Evolutionary conservation across 2,113 vertebrate species (phyloP).

Genomic region (Ascaphus truei): DNA sequence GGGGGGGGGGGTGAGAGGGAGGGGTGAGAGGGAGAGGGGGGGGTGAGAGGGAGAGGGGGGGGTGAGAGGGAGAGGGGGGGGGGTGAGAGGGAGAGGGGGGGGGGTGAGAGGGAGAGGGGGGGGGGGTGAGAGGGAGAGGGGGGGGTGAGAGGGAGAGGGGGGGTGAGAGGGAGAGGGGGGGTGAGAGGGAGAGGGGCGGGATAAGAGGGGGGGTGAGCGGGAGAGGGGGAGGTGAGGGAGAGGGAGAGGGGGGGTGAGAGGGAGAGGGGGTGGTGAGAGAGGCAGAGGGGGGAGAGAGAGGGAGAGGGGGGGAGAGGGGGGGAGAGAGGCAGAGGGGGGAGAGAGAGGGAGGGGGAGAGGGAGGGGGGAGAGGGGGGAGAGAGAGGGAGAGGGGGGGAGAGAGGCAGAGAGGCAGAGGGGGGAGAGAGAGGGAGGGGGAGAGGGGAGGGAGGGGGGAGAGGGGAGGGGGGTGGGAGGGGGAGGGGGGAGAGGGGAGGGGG

Average conservation of each 20-base stretch:
- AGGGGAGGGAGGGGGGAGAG: fast-evolving
- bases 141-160: too few relatives aligned
- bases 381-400: not conserved
- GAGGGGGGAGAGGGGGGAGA: not conserved
- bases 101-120: not conserved
- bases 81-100: too few relatives aligned
- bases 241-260: not conserved
- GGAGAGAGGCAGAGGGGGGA: slow-evolving; percentile 28
- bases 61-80: not conserved
- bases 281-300: not conserved
- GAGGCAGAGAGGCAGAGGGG: not conserved
- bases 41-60: not conserved
- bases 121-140: too few relatives aligned
- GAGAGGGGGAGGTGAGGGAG: too few relatives aligned
- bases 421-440: not conserved
- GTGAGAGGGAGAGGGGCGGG: fast-evolving
- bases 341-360: not conserved
- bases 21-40: not conserved
- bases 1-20: slow-evolving; percentile 36
- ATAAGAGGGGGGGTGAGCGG: too few relatives aligned
- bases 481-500: too few relatives aligned
- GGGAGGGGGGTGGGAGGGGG: too few relatives aligned
- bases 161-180: not conserved
- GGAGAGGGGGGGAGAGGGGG: slow-evolving; percentile 36
- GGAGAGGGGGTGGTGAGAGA: not conserved